Conservation (phyloP, 2,888 invertebrate genomes). For the Sabatieria punctata region DNA sequence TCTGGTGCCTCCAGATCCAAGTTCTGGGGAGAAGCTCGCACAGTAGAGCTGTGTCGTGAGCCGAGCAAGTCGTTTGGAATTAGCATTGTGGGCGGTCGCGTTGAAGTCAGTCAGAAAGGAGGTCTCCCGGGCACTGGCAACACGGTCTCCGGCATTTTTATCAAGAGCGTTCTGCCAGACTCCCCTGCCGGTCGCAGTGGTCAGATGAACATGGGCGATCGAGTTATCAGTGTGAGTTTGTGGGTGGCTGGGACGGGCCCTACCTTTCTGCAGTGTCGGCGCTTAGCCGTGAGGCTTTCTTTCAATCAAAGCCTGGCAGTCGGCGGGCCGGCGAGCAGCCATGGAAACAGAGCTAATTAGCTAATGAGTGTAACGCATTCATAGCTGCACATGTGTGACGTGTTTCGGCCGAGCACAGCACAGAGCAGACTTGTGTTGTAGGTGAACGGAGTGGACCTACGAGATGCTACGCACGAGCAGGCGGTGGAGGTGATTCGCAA, state of each 20-base stretch:
- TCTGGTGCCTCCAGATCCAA: conserved; percentile 10
- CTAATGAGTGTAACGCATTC: no score
- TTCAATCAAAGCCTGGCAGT: no score
- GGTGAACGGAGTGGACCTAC: conserved; percentile 74
- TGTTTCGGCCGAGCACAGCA: background rate
- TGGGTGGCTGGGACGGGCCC: no score
- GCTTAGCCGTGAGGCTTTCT: no score
- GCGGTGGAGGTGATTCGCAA: conserved; percentile 85
- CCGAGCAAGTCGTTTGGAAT: conserved; percentile 72
- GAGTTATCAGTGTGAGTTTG: conserved; percentile 37
- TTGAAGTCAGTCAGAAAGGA: conserved; percentile 36
- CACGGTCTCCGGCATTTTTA: conserved; percentile 78
- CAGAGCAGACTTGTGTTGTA: no score
- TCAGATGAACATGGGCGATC: conserved; percentile 39
- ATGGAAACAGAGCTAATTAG: no score
- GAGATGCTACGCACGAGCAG: conserved; percentile 74
- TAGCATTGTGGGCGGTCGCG: conserved; percentile 89
- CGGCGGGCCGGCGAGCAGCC: no score
- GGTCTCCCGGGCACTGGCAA: conserved; percentile 44
- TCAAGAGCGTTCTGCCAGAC: conserved; percentile 81
- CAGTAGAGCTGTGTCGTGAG: conserved; percentile 53
- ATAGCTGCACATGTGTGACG: no score
- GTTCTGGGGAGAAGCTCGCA: conserved; percentile 63
- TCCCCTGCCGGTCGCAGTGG: conserved; percentile 82
- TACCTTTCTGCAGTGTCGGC: no score